Conservation (phyloP, 2,113 vertebrate genomes). For the Taurulus bubalis region DNA sequence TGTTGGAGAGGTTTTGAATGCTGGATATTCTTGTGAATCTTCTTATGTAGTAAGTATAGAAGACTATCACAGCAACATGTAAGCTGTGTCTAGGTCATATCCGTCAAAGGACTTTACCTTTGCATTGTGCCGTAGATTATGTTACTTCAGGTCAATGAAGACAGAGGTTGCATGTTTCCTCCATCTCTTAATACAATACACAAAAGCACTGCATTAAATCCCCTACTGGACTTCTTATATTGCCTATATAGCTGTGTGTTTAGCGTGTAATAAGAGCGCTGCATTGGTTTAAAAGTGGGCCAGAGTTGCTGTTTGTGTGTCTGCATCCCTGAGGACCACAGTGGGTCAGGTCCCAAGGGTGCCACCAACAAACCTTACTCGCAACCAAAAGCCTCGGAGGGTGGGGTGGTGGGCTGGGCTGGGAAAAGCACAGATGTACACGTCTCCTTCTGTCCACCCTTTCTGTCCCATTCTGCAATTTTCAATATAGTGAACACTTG, state of each 20-base stretch:
- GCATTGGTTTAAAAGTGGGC: conserved; percentile 13
- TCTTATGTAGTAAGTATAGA: background rate
- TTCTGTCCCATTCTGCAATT: conserved; percentile 47
- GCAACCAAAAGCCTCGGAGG: conserved; percentile 43
- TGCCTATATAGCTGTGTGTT: background rate
- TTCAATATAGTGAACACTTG: conserved; percentile 41
- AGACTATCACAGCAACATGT: background rate
- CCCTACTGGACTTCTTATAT: conserved; percentile 7
- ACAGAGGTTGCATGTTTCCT: background rate
- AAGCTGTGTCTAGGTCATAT: background rate
- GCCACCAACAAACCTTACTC: conserved; percentile 36
- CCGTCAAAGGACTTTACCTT: background rate
- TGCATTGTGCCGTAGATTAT: conserved; percentile 17
- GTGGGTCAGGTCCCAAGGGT: conserved; percentile 61
- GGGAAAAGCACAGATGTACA: conserved; percentile 64
- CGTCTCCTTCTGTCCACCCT: conserved; percentile 51
- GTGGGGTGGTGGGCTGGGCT: conserved; percentile 18
- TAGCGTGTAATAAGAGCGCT: conserved; percentile 7
- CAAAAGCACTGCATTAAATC: conserved; percentile 36
- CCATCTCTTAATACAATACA: background rate
- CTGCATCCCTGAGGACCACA: conserved; percentile 24
- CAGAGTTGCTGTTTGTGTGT: conserved; percentile 50
- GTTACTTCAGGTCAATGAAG: conserved; percentile 57
- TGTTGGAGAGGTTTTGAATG: background rate
- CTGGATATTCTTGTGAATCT: background rate